Evolutionary conservation across 2,797 vertebrate species (phyloP).

Genomic region (Hirundo rustica): DNA sequence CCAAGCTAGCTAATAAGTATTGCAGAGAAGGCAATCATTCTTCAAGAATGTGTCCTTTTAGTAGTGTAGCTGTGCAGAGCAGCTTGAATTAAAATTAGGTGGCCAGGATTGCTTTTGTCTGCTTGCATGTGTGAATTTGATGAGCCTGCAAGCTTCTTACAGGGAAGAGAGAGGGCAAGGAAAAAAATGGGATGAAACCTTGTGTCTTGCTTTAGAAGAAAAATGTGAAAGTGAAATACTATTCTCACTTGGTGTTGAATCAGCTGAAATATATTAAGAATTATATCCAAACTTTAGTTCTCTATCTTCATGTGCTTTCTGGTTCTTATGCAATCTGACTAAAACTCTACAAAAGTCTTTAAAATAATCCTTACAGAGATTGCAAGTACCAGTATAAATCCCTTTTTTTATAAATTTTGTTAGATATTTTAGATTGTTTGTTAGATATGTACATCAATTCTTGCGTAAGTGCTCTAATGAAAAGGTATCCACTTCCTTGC

Average conservation of each 20-base stretch:
- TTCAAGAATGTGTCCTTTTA: constrained; percentile 12
- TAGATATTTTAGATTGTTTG: not conserved
- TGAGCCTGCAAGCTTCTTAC: constrained; percentile 22
- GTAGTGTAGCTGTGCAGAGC: constrained; percentile 5
- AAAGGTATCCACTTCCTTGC: not conserved
- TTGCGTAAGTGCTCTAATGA: not conserved
- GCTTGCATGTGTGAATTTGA: constrained; percentile 41
- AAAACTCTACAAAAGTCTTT: not conserved
- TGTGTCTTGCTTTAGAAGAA: not conserved
- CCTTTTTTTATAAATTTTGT: not conserved
- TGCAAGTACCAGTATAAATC: not conserved
- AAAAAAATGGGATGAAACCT: not conserved
- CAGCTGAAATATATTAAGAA: not conserved
- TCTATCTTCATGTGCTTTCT: not conserved
- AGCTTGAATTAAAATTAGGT: constrained; percentile 57
- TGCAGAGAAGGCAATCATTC: constrained; percentile 19
- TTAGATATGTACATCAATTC: not conserved
- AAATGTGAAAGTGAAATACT: not conserved
- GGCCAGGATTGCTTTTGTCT: constrained; percentile 9
- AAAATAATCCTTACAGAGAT: not conserved
- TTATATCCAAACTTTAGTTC: not conserved
- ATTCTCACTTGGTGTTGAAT: not conserved
- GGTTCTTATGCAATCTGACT: not conserved
- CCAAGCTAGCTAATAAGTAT: constrained; percentile 33
- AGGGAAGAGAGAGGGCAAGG: not conserved